A percentile compares a stretch with the other conserved stretches of the same genome.
Evolutionary conservation across 2,888 invertebrate genomes (phyloP).

Genomic region (Leuctra nigra): DNA sequence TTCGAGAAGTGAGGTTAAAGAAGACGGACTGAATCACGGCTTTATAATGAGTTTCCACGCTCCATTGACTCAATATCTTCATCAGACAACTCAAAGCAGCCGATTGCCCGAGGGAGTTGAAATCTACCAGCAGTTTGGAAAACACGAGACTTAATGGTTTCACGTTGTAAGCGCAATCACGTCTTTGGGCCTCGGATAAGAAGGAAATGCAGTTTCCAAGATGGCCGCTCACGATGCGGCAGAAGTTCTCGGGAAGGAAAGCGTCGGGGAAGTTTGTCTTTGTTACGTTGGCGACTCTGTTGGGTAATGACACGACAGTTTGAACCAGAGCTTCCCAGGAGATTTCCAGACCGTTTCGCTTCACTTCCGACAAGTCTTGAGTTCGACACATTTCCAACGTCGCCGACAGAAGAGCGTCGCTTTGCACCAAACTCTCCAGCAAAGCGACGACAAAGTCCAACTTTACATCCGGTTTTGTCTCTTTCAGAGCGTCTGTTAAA

Average conservation of each 20-base stretch:
- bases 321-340: slow-evolving; percentile 53
- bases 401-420: slow-evolving; percentile 50
- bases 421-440: slow-evolving; percentile 46
- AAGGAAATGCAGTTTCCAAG: slow-evolving; percentile 55
- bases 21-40: slow-evolving; percentile 45
- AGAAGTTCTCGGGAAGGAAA: slow-evolving; percentile 52
- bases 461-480: slow-evolving; percentile 36
- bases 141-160: slow-evolving; percentile 49
- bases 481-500: slow-evolving; percentile 45
- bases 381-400: slow-evolving; percentile 40
- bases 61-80: slow-evolving; percentile 50
- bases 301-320: slow-evolving; percentile 59
- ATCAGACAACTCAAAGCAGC: slow-evolving; percentile 47
- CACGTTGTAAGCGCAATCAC: slow-evolving; percentile 33
- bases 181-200: slow-evolving; percentile 40
- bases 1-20: slow-evolving; percentile 47
- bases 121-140: slow-evolving; percentile 54
- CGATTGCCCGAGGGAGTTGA: slow-evolving; percentile 44
- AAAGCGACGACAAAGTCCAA: slow-evolving; percentile 41
- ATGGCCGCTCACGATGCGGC: slow-evolving; percentile 53
- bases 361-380: background rate
- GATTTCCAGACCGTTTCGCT: slow-evolving; percentile 12
- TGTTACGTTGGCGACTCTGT: slow-evolving; percentile 60
- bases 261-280: slow-evolving; percentile 48
- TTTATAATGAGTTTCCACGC: slow-evolving; percentile 34